Percentiles rank a stretch among this genome's conserved stretches.
phyloP scores from a whole-genome alignment of 2,113 vertebrate species.

The Semicossyphus pulcher region DNA sequence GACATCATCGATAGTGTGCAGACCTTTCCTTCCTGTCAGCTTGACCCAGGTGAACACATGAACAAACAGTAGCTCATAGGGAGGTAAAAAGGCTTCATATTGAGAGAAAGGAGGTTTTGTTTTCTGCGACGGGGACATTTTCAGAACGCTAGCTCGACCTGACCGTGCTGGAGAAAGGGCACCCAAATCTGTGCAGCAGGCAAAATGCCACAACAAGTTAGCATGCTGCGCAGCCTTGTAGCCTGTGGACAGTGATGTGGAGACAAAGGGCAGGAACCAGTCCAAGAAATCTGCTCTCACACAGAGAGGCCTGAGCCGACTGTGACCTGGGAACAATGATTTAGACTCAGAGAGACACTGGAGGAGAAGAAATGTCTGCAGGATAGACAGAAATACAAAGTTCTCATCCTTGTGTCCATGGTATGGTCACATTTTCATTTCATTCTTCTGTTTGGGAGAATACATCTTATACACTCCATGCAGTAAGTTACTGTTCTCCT shows the following conservation, averaged over 20 bases:
- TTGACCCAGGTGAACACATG: slow-evolving; percentile 24
- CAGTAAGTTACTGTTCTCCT: not conserved
- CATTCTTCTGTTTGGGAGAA: not conserved
- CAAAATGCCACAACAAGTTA: slow-evolving; percentile 65
- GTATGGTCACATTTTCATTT: not conserved
- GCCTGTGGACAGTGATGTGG: slow-evolving; percentile 57
- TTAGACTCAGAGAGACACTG: slow-evolving; percentile 19
- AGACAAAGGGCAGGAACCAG: slow-evolving; percentile 37
- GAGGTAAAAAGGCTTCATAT: not conserved
- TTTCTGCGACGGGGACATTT: not conserved
- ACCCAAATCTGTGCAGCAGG: slow-evolving; percentile 48
- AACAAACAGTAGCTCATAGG: not conserved
- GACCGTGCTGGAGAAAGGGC: slow-evolving; percentile 18
- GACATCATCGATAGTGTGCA: slow-evolving; percentile 36
- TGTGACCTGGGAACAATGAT: slow-evolving; percentile 33
- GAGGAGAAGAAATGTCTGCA: slow-evolving; percentile 8
- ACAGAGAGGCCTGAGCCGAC: slow-evolving; percentile 16
- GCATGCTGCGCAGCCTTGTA: slow-evolving; percentile 60
- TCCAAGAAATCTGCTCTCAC: slow-evolving; percentile 41
- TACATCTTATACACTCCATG: not conserved
- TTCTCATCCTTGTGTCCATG: not conserved
- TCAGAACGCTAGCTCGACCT: not conserved
- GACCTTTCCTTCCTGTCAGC: not conserved
- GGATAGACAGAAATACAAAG: slow-evolving; percentile 7
- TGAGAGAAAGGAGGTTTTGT: not conserved